Evolutionary conservation across 1,140 invertebrate species (phyloP).

Genomic region (Amphibalanus amphitrite): DNA sequence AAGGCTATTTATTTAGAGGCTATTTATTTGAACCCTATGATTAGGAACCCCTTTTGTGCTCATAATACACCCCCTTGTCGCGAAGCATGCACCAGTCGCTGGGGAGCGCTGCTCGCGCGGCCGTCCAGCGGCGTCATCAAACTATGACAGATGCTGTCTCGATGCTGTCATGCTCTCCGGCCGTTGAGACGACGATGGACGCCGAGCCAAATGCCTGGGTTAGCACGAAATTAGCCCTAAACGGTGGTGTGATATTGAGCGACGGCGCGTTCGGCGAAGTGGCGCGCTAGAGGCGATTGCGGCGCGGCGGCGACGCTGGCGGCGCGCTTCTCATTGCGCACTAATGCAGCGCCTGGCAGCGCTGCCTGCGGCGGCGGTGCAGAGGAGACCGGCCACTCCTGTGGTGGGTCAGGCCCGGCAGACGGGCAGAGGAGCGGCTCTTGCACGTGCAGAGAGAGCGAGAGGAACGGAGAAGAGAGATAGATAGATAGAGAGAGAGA

Average conservation of each 20-base stretch:
- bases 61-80: background rate
- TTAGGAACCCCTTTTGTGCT: background rate
- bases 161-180: background rate
- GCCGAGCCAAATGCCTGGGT: background rate
- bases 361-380: background rate
- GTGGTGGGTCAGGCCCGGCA: background rate
- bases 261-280: background rate
- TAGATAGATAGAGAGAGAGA: too few relatives aligned
- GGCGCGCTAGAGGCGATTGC: too few relatives aligned
- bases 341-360: background rate
- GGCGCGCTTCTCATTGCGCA: background rate
- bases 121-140: background rate
- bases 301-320: background rate
- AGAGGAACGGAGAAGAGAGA: too few relatives aligned
- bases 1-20: conserved; percentile 1
- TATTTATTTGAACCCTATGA: conserved; percentile 2
- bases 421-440: too few relatives aligned
- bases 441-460: too few relatives aligned
- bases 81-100: background rate
- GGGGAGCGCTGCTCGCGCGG: background rate
- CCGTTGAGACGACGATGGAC: background rate
- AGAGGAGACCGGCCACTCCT: too few relatives aligned
- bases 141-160: background rate
- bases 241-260: background rate
- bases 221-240: background rate